Evolutionary conservation across 2,113 vertebrate species (phyloP).

Genomic region (Xiphophorus hellerii): DNA sequence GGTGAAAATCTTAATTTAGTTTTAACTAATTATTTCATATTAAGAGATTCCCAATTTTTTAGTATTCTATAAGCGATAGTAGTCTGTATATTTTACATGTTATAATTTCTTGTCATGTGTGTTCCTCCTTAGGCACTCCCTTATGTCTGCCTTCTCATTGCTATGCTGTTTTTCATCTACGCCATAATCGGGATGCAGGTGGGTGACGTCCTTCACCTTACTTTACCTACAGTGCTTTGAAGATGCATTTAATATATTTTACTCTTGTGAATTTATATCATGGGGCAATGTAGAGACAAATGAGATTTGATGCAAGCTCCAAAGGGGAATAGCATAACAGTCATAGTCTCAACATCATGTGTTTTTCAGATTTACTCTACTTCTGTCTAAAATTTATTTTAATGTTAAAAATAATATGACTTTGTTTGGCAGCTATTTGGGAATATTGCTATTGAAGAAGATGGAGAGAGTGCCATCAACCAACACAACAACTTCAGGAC

Average conservation of each 20-base stretch:
- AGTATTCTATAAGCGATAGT: neutral
- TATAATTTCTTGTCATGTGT: slow-evolving; percentile 24
- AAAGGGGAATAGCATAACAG: neutral
- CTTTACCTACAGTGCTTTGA: slow-evolving; percentile 17
- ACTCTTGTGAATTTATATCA: neutral
- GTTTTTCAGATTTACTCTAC: neutral
- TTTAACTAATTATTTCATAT: neutral
- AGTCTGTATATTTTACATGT: neutral
- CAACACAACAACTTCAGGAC: slow-evolving; percentile 99
- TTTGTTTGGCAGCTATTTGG: slow-evolving; percentile 90
- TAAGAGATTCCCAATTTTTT: neutral
- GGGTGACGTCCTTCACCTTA: slow-evolving; percentile 45
- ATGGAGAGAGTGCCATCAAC: slow-evolving; percentile 89
- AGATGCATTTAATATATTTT: slow-evolving; percentile 35
- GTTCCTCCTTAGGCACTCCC: slow-evolving; percentile 79
- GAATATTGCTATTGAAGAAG: slow-evolving; percentile 92
- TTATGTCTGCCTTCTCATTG: slow-evolving; percentile 85
- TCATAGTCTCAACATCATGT: neutral
- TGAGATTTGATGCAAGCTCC: neutral
- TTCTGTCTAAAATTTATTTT: too few species aligned
- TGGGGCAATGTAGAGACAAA: neutral
- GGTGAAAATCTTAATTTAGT: neutral
- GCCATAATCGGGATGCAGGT: slow-evolving; percentile 88
- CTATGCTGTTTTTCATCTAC: slow-evolving; percentile 87
- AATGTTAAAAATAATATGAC: neutral